Evolutionary conservation across 2,113 vertebrate genomes (phyloP), one percentile per base, ranked within the genome.

Genomic region (Planiliza haematocheilus): DNA sequence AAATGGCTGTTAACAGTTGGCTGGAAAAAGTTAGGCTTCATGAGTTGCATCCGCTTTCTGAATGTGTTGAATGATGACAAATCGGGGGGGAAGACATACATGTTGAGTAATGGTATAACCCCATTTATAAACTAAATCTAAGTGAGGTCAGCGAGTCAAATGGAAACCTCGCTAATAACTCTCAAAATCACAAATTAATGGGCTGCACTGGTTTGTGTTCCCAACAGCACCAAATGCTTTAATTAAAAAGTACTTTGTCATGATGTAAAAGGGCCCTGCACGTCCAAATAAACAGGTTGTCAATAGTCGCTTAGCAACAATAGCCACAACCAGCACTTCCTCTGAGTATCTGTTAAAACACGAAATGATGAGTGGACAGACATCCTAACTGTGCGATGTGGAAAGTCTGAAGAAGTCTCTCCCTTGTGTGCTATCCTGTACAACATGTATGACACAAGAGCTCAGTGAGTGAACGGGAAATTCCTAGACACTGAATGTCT

Each of bases 1-100:
- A 91, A 90, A 88, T 89, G 89, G 82, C 83, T 53, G 74, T 68
- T 76, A 81, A 77, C 71, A 50, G 74, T 77, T 83, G 64, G 69
- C 69, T 83, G 76, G 74, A 58, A 78, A 81, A 84, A 75, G 53
- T 74, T 65, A 8, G 7, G 30, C 59, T 82, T 79, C 49, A 79
- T 42, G 43, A 68, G 79, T 70, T 46, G 24, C 46, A 67, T 83
- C 74, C 66, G 20, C 74, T 84, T 74, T 79, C 75, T 16, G 39
- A 64, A 52, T 21, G 56, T 66, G 48, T 39, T 57, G 16, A 83
- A 61, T 65, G 67, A 76, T 63, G n/a, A 62, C n/a, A 63, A 64
- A 84, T 85, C n/a, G n/a, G 53, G 80, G 74, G 45, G 51, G 55
- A 57, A 77, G 69, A 71, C 16, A 48, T 59, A 30, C 37, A 74